Base-by-base conservation (phyloP, 2,888 invertebrate genomes). In the Parnassius glacialis region DNA sequence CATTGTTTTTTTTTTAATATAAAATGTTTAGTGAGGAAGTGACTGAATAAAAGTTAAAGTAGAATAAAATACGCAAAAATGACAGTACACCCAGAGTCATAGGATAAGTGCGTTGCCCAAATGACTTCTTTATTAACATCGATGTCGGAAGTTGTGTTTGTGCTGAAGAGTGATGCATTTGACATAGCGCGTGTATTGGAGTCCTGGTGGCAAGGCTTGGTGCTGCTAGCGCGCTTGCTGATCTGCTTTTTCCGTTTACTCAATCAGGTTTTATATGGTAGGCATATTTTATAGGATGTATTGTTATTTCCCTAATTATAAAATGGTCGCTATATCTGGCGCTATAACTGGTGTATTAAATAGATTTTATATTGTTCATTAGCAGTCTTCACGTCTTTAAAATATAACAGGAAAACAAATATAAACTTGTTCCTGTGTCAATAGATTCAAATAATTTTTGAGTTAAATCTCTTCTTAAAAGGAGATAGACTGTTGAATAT, bases 151-250 rank as follows among this genome's bases (percentile, higher is more conserved):
- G 78, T 82, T 67, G 77, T 76, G 43, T 68, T 85, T 54, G 75
- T 87, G 64, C 65, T 85, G 63, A 74, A 74, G 71, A 86, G 90
- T 80, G 92, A 92, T 72, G 85, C 88, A 45, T 77, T 88, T 57
- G 88, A 91, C 51, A 78, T 92, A 50, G 78, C 92, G 43, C 81
- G 87, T 7, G 74, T 92, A 43, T 76, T 93, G 67, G 93, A 93
- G 67, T 88, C 90, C 45, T 93, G 92, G 81, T 92, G 93, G 78
- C 88, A 90, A 68, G 89, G 90, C 1, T 75, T 92, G 56, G 81
- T 93, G 67, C 71, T 92, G 72, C 67, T 93, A 76, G 84, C 84
- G 64, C 72, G 91, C 78, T 73, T 93, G 76, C 74, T 93, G 80
- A 71, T 84, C 70, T 76, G 74, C 69, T 84, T 80, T 75, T 85